phyloP scores from a whole-genome alignment of 1,140 invertebrate species.

The Lanistes nyassanus region DNA sequence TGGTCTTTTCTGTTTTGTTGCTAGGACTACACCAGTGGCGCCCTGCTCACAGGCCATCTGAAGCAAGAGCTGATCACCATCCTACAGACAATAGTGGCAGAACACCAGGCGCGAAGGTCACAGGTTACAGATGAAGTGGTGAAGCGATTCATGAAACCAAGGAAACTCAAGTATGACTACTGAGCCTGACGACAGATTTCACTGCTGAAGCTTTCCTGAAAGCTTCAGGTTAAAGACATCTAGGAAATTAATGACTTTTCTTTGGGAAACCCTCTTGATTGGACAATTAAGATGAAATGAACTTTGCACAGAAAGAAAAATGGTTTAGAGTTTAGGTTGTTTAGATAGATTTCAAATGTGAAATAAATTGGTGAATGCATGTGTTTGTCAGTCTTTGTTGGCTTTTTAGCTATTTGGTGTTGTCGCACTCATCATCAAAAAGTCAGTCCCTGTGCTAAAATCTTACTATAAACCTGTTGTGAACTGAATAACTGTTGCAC shows the following conservation, averaged over 20 bases:
- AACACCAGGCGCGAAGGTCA: constrained; percentile 85
- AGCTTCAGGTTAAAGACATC: background rate
- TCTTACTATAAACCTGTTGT: too few species aligned
- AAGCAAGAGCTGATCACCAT: constrained; percentile 90
- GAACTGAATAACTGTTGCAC: too few species aligned
- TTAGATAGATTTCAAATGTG: too few species aligned
- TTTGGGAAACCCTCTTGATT: background rate
- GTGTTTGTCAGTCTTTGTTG: too few species aligned
- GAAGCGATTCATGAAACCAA: constrained; percentile 84
- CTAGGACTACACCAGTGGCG: constrained; percentile 88
- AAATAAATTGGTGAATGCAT: too few species aligned
- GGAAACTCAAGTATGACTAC: constrained; percentile 76
- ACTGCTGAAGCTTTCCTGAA: background rate
- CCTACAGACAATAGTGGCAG: constrained; percentile 79
- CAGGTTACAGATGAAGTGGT: constrained; percentile 88
- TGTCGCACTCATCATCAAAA: too few species aligned
- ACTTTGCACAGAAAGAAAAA: background rate
- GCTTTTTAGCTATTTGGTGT: too few species aligned
- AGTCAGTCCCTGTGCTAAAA: too few species aligned
- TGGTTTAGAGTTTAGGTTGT: too few species aligned
- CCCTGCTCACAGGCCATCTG: constrained; percentile 91
- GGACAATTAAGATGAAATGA: background rate
- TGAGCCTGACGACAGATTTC: constrained; percentile 23
- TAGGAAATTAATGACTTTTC: too few species aligned
- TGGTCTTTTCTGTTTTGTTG: constrained; percentile 26